These are phyloP conservation scores for Lampris megalopsis DNA, from an alignment of 2,113 vertebrate species.

Conservation along the genomic window DNA sequence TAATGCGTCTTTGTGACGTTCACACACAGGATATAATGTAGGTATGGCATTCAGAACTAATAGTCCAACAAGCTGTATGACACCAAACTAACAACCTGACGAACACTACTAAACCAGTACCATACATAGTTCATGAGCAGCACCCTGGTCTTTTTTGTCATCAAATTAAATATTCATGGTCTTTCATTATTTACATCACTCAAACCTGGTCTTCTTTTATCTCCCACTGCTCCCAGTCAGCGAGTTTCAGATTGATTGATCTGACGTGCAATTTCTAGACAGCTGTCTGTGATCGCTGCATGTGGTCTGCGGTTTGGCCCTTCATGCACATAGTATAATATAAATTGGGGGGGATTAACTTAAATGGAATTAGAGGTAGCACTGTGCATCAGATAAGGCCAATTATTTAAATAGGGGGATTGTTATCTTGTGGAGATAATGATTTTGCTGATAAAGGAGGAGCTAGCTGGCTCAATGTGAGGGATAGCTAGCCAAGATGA, in stretches of 20 bases:
- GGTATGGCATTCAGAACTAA: not conserved
- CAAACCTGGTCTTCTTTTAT: not conserved
- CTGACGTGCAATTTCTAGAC: not conserved
- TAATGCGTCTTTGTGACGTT: not conserved
- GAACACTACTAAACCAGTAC: not conserved
- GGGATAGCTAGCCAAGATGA: slow-evolving; percentile 17
- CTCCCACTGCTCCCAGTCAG: slow-evolving; percentile 29
- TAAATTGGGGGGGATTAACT: slow-evolving; percentile 52
- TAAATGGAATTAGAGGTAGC: slow-evolving; percentile 37
- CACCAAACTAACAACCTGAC: not conserved
- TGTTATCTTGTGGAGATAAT: slow-evolving; percentile 40
- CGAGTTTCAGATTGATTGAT: slow-evolving; percentile 8
- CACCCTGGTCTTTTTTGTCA: not conserved
- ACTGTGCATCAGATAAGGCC: slow-evolving; percentile 59
- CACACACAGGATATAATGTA: not conserved
- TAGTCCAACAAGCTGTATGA: not conserved
- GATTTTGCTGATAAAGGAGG: slow-evolving; percentile 45
- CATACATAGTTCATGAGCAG: not conserved
- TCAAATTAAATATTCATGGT: slow-evolving; percentile 1
- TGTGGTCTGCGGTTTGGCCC: slow-evolving; percentile 44
- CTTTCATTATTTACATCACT: not conserved
- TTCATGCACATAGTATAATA: slow-evolving; percentile 53
- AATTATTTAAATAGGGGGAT: slow-evolving; percentile 67
- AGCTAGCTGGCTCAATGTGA: not conserved
- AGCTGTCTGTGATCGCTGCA: slow-evolving; percentile 25